Base-by-base conservation (phyloP, 2,113 vertebrate species). In the Regulus satrapa region DNA sequence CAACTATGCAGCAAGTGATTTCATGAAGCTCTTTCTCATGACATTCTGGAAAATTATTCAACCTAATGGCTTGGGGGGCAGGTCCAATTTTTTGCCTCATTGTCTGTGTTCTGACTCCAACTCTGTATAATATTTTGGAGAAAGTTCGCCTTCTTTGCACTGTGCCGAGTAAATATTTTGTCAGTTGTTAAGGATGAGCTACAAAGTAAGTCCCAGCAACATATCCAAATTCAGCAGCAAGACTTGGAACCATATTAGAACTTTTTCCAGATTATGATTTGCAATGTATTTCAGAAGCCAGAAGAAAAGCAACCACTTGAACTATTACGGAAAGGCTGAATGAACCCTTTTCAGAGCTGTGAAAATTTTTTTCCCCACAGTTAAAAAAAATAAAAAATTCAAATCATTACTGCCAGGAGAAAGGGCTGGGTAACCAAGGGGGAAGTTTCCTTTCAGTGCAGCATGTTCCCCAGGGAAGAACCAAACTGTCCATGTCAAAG, bases 161-260 rank as follows among this genome's bases (percentile, higher is more conserved):
- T n/a, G 95, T 97, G 97, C 98, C 88, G 96, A 98, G 98, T 98
- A 98, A 99, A 99, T 98, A 98, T 98, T 99, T 98, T 98, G 97
- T 98, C 98, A 98, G 98, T 98, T 98, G 98, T 98, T 98, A 98
- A 97, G 98, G 98, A 98, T 98, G 98, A 98, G 97, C 98, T 98
- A 95, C 96, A 94, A 96, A 97, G 92, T 97, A 94, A 97, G 97
- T 98, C 97, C 97, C 96, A 77, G 94, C 85, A 97, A 98, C 48
- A 82, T 92, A 97, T 98, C 98, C 98, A 98, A 97, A 97, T 98
- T 96, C 98, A 98, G 98, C 98, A 98, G 98, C 92, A 97, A 97
- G 93, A 96, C 94, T 98, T 97, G 98, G 95, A 98, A 97, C 79
- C 41, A 88, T 92, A 86, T 94, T 94, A 97, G 96, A 98, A 98